Base-by-base conservation (phyloP, 37 sponge, comb jelly and placozoan species). In the Haliclona indistincta region DNA sequence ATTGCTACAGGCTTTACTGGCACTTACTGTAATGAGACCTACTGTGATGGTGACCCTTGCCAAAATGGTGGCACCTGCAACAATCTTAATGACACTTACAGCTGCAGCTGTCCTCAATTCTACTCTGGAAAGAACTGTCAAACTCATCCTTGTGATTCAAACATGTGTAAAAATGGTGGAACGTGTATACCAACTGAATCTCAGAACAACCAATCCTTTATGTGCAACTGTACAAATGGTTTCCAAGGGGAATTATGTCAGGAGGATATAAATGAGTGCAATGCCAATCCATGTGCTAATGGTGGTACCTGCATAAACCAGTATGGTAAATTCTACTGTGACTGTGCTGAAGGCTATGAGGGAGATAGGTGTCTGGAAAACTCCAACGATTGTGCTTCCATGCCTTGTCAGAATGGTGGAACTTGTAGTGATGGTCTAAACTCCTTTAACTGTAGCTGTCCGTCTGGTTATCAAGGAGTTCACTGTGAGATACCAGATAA, bases 41-140 rank as follows among this genome's bases (percentile, higher is more conserved):
- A 51, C 1, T 93, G 93, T 78, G 70, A 34, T 0, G 62, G 13
- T 22, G 38, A 54, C 25, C 80, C 77, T 2, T 93, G 93, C 53
- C 23, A 26, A 25, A 68, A 79, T 70, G 82, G 79, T 0, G 80
- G 80, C 2, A 76, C 73, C 5, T 93, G 93, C 35, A 39, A 8
- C 22, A 25, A 25, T 22, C 64, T 45, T 33, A 10, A 3, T 26
- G 76, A 62, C 0, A 71, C 67, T 41, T 83, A 58, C 76, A 40
- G 34, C 3, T 89, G 89, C 47, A 39, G 13, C 34, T 83, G 84
- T 51, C 80, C 84, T 8, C 38, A 53, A 7, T n/a, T n/a, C 19
- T 73, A 38, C 42, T 61, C 74, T 0, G 84, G 89, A 3, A 7
- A 73, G 34, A 17, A 26, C 17, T 88, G 89, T 73, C 70, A 86